phyloP scores from a whole-genome alignment of 2,888 invertebrate species.

The Parascotia fuliginaria region DNA sequence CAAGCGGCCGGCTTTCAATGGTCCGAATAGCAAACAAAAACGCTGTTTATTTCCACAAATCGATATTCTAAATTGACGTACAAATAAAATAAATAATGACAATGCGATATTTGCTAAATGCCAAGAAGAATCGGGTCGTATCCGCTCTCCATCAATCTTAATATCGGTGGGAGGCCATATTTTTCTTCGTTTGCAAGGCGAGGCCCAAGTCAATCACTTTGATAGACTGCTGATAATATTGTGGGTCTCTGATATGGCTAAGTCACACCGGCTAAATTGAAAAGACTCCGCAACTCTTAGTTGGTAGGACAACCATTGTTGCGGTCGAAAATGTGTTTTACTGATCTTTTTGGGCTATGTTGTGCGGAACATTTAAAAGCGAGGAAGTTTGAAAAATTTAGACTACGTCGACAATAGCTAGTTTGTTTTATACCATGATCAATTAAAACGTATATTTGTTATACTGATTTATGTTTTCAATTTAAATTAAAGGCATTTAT shows the following conservation, averaged over 20 bases:
- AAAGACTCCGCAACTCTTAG: slow-evolving; percentile 19
- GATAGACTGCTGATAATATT: slow-evolving; percentile 64
- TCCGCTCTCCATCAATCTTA: slow-evolving; percentile 74
- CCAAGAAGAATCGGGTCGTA: slow-evolving; percentile 47
- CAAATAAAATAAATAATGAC: slow-evolving; percentile 44
- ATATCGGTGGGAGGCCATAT: slow-evolving; percentile 76
- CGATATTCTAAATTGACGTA: slow-evolving; percentile 20
- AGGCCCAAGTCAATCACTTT: slow-evolving; percentile 72
- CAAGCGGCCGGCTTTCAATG: slow-evolving; percentile 6
- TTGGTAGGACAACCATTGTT: slow-evolving; percentile 8
- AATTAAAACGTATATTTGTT: too few relatives aligned
- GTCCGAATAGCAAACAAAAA: slow-evolving; percentile 2
- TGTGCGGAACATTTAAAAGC: too few relatives aligned
- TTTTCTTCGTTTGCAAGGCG: slow-evolving; percentile 69
- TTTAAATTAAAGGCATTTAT: too few relatives aligned
- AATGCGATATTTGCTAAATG: slow-evolving; percentile 54
- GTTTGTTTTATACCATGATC: too few relatives aligned
- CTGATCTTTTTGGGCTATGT: too few relatives aligned
- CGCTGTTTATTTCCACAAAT: background rate
- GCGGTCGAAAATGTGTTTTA: background rate
- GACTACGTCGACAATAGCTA: too few relatives aligned
- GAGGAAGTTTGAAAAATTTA: too few relatives aligned
- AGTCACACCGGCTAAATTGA: slow-evolving; percentile 32
- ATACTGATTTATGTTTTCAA: too few relatives aligned
- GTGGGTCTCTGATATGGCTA: slow-evolving; percentile 22